These are phyloP conservation scores for Distichodus sexfasciatus DNA, from an alignment of 2,797 vertebrate species.

Conservation along the genomic window DNA sequence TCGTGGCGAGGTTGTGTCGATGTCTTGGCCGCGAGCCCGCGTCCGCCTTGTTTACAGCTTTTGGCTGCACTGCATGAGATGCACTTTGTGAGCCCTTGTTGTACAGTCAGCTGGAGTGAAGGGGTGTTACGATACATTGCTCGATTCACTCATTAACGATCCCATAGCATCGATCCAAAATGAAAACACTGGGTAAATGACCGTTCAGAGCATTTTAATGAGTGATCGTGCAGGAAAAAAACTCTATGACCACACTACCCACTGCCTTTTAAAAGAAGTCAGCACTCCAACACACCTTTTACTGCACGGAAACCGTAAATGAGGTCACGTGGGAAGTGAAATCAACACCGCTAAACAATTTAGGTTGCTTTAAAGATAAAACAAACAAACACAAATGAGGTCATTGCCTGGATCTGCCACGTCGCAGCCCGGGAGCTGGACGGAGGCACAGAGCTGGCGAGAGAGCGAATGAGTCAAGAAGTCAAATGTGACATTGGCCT, in stretches of 20 bases:
- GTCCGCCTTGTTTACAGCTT: not conserved
- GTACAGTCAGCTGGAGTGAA: too few species aligned
- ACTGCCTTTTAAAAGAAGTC: not conserved
- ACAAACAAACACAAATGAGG: conserved; percentile 22
- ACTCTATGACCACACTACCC: too few species aligned
- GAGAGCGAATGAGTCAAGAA: conserved; percentile 16
- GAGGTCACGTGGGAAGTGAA: not conserved
- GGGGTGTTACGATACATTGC: too few species aligned
- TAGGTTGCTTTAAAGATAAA: conserved; percentile 20
- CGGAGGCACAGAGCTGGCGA: not conserved
- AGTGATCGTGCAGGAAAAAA: too few species aligned
- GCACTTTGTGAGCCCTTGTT: too few species aligned
- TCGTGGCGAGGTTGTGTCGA: conserved; percentile 11
- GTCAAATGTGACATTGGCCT: conserved; percentile 3
- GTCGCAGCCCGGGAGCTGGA: conserved; percentile 4
- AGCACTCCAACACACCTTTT: not conserved
- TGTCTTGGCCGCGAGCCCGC: not conserved
- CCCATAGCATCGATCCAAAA: too few species aligned
- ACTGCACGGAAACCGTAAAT: not conserved
- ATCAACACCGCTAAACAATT: conserved; percentile 20
- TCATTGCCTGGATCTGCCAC: not conserved
- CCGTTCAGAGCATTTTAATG: not conserved
- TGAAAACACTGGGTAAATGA: too few species aligned
- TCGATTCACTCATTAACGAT: too few species aligned
- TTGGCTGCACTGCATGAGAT: too few species aligned